Evolutionary conservation across 2,888 invertebrate genomes (phyloP), one percentile per base, ranked within the genome.

Genomic region (Drosophila infuscata): DNA sequence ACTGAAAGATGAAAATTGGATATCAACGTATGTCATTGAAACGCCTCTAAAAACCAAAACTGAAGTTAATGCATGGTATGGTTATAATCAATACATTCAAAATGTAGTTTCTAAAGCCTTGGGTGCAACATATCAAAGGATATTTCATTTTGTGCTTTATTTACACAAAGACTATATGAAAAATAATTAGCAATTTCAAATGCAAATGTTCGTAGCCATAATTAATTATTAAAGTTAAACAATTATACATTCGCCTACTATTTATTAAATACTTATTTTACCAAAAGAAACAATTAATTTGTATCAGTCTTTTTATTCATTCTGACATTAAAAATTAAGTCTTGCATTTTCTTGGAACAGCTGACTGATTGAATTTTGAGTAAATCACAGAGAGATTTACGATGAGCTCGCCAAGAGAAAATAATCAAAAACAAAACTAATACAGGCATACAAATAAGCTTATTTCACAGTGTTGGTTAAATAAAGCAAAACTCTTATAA

Each of bases 1-100:
- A 30, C 46, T 63, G 8, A 36, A 36, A 9, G 1, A 36, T 17
- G 59, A 63, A 36, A 48, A 58, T n/a, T 63, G 59, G 59, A 58
- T 20, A 15, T 48, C 63, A 30, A 25, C 58, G 17, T 9, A 32
- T 25, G 7, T 30, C 32, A 5, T 65, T 15, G 57, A 57, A 20
- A 30, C n/a, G 3, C 57, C 57, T 9, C 57, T 57, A 2, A 57
- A 15, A 20, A 41, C 8, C 1, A 32, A 32, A 9, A n/a, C 25
- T 29, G 8, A 3, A 0, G 0, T 5, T 43, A 1, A 3, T 0
- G 15, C 8, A 25, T 20, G 1, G 15, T 25, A 25, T 25, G 0
- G 1, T 3, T 25, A 4, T 25, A 1, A 46, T 15, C 25, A 7
- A 25, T 46, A 43, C 12, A 12, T 63, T 58, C 5, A 25, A 33